Evolutionary conservation across 2,797 vertebrate genomes (phyloP).

Genomic region (Chrosomus eos): DNA sequence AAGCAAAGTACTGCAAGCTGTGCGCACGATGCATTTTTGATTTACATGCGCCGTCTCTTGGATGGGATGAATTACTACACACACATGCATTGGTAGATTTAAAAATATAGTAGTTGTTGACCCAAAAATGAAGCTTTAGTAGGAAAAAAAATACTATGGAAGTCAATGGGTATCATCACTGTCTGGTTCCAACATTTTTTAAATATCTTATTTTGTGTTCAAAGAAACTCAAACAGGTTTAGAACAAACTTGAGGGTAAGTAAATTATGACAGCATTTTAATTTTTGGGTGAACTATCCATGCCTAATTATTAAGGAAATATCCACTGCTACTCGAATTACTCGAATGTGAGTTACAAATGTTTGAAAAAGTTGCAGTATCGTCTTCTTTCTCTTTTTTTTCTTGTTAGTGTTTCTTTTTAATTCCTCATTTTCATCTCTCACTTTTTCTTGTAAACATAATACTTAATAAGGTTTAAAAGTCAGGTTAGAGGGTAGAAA

Average conservation of each 20-base stretch:
- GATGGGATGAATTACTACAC: constrained; percentile 17
- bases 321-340: neutral
- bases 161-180: neutral
- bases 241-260: neutral
- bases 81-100: neutral
- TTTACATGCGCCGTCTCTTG: constrained; percentile 6
- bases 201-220: neutral
- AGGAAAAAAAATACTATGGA: neutral
- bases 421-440: neutral
- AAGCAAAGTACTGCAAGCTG: neutral
- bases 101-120: no score
- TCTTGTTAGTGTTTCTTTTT: neutral
- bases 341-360: neutral
- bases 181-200: neutral
- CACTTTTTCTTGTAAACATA: no score
- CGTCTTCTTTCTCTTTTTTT: neutral
- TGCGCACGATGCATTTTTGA: neutral
- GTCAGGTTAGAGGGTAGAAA: neutral
- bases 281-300: no score
- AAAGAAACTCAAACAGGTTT: neutral
- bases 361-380: neutral
- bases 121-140: neutral
- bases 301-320: neutral
- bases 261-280: neutral
- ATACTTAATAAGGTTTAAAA: neutral